Evolutionary conservation across 2,888 invertebrate genomes (phyloP).

Genomic region (Oligia latruncula): DNA sequence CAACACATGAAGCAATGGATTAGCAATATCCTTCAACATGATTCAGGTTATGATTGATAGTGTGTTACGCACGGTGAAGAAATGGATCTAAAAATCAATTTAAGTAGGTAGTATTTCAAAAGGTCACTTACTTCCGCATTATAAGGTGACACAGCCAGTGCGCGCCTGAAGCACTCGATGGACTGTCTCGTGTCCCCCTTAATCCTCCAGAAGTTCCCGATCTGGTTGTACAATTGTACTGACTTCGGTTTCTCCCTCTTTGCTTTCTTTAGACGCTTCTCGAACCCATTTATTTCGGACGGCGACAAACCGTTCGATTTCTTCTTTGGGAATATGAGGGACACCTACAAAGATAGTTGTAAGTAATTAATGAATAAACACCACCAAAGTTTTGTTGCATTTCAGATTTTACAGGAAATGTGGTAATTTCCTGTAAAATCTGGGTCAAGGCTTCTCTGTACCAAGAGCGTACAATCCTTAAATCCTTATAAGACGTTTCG

Average conservation of each 20-base stretch:
- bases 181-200: conserved; percentile 96
- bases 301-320: conserved; percentile 91
- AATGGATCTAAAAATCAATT: not conserved
- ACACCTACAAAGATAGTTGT: conserved; percentile 86
- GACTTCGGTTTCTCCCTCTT: conserved; percentile 96
- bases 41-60: not conserved
- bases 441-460: not conserved
- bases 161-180: conserved; percentile 97
- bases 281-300: conserved; percentile 93
- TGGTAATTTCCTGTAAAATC: not conserved
- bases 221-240: conserved; percentile 96
- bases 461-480: not conserved
- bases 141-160: conserved; percentile 95
- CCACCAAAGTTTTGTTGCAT: not conserved
- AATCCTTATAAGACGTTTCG: not conserved
- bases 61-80: not conserved
- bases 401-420: too few species aligned
- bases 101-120: not conserved
- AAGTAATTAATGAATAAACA: not conserved
- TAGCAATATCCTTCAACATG: not conserved
- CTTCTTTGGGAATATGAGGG: conserved; percentile 93
- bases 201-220: conserved; percentile 97
- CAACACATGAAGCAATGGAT: not conserved
- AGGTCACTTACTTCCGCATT: conserved; percentile 92
- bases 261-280: conserved; percentile 93